Evolutionary conservation across 2,888 invertebrate genomes (phyloP), one percentile per base, ranked within the genome.

Genomic region (Phortica magna): DNA sequence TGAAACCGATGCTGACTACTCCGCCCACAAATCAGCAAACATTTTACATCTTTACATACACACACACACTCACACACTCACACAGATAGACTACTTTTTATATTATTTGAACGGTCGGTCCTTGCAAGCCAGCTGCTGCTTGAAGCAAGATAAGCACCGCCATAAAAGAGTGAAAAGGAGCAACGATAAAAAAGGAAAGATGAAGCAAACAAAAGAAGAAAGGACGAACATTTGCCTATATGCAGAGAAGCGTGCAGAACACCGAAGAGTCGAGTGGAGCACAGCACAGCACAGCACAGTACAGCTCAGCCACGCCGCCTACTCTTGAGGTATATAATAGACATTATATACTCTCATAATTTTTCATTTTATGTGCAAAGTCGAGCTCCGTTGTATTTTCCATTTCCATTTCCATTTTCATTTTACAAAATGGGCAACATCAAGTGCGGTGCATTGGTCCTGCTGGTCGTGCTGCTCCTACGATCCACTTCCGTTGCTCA

Each of bases 201-300:
- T 9, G 10, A 39, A 22, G 71, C 65, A 74, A 74, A 73, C 19
- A 53, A 41, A 59, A 55, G 12, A 74, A 22, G 43, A 41, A 59
- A 55, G 12, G 65, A 22, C 14, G n/a, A 74, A 72, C 76, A 86
- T 86, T 86, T 86, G 84, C 82, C 81, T 86, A 86, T 86, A 85
- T 84, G 83, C 83, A 85, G 83, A 85, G 80, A 48, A 48, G 61
- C 61, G 9, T 4, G 19, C 61, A 61, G 17, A 2, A 31, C 31
- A 31, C 31, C 31, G 31, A 31, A 9, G 48, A 6, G 48, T 48
- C 3, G 48, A 59, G 17, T 19, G 19, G 7, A 59, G 59, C 22
- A 61, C 10, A 68, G 48, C 48, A 48, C 10, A 43, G 43, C 43
- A 43, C 7, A 43, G 43, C 43, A 43, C 43, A 6, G 43, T 43